Conservation (phyloP, 2,113 vertebrate species). For the Scartelaos histophorus region DNA sequence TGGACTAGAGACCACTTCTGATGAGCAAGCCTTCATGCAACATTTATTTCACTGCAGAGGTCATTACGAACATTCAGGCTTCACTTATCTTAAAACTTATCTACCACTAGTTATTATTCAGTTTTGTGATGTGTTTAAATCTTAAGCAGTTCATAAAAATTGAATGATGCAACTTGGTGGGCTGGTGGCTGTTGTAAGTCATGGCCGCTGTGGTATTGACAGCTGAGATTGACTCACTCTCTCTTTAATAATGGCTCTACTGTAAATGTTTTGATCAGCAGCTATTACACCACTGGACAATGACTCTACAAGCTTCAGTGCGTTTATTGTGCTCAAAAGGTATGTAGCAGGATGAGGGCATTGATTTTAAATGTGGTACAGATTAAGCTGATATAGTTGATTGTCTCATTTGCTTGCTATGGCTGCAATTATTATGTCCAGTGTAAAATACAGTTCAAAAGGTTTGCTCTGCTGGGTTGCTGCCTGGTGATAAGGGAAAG, state of each 20-base stretch:
- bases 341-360: neutral
- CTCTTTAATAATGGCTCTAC: conserved; percentile 52
- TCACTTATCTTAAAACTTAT: neutral
- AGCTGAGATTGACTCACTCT: conserved; percentile 62
- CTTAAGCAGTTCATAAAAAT: conserved; percentile 41
- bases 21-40: conserved; percentile 1
- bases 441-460: no score
- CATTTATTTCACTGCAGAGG: conserved; percentile 3
- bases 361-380: neutral
- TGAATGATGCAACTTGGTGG: conserved; percentile 20
- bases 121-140: conserved; percentile 43
- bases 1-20: conserved; percentile 21
- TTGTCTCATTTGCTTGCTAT: no score
- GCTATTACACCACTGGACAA: conserved; percentile 41
- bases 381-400: neutral
- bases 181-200: conserved; percentile 48
- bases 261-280: conserved; percentile 64
- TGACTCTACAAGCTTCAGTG: conserved; percentile 24
- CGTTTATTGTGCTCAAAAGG: conserved; percentile 15
- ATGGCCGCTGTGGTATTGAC: conserved; percentile 60
- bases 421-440: no score
- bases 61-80: neutral
- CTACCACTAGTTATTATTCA: conserved; percentile 15
- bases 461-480: no score
- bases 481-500: no score